These are phyloP conservation scores for Chanos chanos DNA, from an alignment of 2,797 vertebrate species.

Conservation along the genomic window DNA sequence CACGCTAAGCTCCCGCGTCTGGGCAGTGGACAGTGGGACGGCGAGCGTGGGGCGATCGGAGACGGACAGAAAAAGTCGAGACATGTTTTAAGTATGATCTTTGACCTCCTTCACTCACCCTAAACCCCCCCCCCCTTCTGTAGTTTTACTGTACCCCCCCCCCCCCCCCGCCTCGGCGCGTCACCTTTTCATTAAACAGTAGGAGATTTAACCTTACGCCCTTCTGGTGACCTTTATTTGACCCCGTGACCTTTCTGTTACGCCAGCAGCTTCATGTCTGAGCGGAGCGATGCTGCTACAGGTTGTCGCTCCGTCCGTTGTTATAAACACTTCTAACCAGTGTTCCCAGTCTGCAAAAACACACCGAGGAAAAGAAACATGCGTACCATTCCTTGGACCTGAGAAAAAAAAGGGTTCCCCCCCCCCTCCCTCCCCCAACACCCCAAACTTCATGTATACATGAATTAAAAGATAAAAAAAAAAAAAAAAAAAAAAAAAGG, in stretches of 20 bases:
- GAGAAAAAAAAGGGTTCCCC: too few relatives aligned
- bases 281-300: too few relatives aligned
- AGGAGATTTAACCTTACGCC: slow-evolving; percentile 72
- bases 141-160: slow-evolving; percentile 80
- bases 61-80: slow-evolving; percentile 55
- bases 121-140: slow-evolving; percentile 47
- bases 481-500: too few relatives aligned
- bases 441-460: too few relatives aligned
- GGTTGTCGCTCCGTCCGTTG: too few relatives aligned
- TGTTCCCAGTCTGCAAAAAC: too few relatives aligned
- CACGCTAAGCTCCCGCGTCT: slow-evolving; percentile 18
- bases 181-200: slow-evolving; percentile 79
- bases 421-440: too few relatives aligned
- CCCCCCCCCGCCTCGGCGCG: slow-evolving; percentile 72
- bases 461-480: too few relatives aligned
- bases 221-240: slow-evolving; percentile 69
- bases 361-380: too few relatives aligned
- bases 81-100: slow-evolving; percentile 60
- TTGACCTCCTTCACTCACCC: slow-evolving; percentile 52
- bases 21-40: slow-evolving; percentile 37
- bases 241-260: slow-evolving; percentile 56
- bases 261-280: too few relatives aligned
- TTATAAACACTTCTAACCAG: too few relatives aligned
- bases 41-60: slow-evolving; percentile 49
- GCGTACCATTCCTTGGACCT: too few relatives aligned